Evolutionary conservation across 2,888 invertebrate species (phyloP).

Genomic region (Sinodicranocentrus sp.): DNA sequence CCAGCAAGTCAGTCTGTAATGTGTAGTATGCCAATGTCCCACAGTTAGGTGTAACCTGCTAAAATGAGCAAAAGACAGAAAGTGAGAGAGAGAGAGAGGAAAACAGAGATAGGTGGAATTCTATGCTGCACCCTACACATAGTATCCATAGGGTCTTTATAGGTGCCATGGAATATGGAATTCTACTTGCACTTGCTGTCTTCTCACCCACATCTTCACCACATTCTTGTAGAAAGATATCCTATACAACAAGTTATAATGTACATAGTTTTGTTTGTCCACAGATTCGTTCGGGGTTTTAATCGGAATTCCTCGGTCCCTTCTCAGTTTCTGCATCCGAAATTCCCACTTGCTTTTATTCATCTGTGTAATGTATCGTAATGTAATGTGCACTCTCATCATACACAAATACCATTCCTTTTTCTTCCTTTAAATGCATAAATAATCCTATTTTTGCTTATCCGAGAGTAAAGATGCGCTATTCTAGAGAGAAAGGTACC

Average conservation of each 20-base stretch:
- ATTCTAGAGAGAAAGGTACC: too few species aligned
- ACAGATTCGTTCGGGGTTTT: conserved; percentile 45
- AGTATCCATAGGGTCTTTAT: too few species aligned
- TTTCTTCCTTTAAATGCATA: conserved; percentile 3
- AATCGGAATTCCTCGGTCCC: conserved; percentile 51
- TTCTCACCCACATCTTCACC: conserved; percentile 6
- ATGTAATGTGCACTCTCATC: not conserved
- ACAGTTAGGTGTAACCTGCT: not conserved
- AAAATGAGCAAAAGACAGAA: not conserved
- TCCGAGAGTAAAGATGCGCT: too few species aligned
- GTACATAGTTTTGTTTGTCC: conserved; percentile 9
- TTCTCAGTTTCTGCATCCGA: not conserved
- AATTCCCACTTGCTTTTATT: conserved; percentile 12
- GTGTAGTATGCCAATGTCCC: not conserved
- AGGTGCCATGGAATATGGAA: not conserved
- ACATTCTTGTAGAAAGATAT: not conserved
- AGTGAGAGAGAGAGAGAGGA: too few species aligned
- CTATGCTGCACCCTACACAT: not conserved
- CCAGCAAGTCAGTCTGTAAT: not conserved
- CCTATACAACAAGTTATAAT: conserved; percentile 1
- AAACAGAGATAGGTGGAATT: conserved; percentile 1
- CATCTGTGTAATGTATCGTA: conserved; percentile 13
- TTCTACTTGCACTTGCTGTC: not conserved
- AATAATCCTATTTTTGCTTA: not conserved
- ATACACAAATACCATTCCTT: not conserved